Conservation (phyloP, 2,797 vertebrate species). For the Tragelaphus eurycerus region DNA sequence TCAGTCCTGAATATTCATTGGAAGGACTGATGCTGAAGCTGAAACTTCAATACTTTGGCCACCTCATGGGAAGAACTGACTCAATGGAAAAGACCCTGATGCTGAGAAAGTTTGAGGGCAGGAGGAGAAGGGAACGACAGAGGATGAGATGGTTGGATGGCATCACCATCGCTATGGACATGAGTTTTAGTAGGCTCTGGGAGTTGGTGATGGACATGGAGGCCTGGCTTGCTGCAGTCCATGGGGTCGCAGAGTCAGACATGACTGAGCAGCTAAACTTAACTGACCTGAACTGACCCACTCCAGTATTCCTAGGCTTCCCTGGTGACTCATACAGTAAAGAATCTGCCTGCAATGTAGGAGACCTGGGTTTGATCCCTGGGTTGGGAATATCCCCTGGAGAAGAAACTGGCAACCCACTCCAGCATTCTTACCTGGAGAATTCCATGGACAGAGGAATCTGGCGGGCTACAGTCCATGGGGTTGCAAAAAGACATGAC, state of each 20-base stretch:
- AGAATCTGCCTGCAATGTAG: background rate
- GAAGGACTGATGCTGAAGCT: background rate
- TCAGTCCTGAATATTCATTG: background rate
- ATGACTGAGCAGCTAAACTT: background rate
- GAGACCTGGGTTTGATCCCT: background rate
- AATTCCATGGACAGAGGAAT: background rate
- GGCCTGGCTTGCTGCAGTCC: background rate
- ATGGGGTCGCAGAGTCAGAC: background rate
- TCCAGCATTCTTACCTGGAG: background rate
- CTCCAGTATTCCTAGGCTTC: background rate
- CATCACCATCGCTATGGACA: fast-evolving
- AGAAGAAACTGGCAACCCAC: background rate
- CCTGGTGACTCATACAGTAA: background rate
- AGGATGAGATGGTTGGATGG: background rate
- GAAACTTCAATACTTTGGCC: background rate
- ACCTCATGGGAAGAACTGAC: fast-evolving
- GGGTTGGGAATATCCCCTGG: background rate
- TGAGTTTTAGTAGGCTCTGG: background rate
- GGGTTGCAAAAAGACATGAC: background rate
- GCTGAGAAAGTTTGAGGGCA: background rate
- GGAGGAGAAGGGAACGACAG: background rate
- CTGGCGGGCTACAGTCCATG: fast-evolving
- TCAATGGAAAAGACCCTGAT: background rate
- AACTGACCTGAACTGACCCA: background rate
- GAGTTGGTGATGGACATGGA: background rate